phyloP scores from a whole-genome alignment of 1,140 invertebrate genomes.

The Copidosoma floridanum region DNA sequence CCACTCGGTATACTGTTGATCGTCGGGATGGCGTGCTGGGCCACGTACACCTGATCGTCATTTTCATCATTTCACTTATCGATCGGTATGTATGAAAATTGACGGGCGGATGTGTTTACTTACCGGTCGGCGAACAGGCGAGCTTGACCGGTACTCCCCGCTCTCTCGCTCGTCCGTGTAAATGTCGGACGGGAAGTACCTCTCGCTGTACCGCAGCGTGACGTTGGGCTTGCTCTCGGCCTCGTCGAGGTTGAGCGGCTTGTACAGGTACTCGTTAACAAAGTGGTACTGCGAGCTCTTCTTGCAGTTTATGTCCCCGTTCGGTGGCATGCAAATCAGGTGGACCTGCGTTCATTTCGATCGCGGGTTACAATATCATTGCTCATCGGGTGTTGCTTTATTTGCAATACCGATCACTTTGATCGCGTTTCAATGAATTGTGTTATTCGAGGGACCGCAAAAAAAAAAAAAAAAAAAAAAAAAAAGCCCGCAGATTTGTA shows the following conservation, averaged over 20 bases:
- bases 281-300: constrained; percentile 88
- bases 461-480: no score
- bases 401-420: no score
- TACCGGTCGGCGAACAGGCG: constrained; percentile 43
- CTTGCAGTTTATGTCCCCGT: constrained; percentile 84
- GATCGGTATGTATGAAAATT: no score
- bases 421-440: no score
- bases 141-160: constrained; percentile 57
- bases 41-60: constrained; percentile 32
- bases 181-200: constrained; percentile 75
- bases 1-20: constrained; percentile 50
- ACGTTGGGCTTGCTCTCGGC: constrained; percentile 78
- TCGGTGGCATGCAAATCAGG: constrained; percentile 88
- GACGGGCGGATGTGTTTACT: not conserved
- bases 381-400: no score
- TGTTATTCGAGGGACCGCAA: no score
- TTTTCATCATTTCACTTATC: no score
- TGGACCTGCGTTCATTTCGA: no score
- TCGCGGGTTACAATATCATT: no score
- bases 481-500: no score
- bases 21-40: constrained; percentile 36
- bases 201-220: constrained; percentile 80
- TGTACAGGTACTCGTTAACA: constrained; percentile 90
- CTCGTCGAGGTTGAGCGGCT: constrained; percentile 80
- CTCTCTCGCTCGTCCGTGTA: constrained; percentile 68